Conservation (phyloP, 2,797 vertebrate genomes). For the Cyprinella venusta region DNA sequence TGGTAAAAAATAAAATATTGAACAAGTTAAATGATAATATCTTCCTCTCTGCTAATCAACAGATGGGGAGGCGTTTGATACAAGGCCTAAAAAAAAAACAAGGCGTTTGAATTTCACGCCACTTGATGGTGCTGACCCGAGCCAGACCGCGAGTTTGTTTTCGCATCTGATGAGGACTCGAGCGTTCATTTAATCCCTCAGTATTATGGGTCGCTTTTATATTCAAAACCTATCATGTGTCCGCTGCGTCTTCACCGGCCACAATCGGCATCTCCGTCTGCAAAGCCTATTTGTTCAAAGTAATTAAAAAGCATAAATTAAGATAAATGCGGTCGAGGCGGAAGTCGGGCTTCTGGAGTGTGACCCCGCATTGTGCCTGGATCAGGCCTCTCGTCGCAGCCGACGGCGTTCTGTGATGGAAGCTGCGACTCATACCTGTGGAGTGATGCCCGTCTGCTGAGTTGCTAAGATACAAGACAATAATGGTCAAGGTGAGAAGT, state of each 20-base stretch:
- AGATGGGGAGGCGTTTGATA: background rate
- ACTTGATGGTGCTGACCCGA: conserved; percentile 18
- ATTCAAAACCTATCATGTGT: conserved; percentile 43
- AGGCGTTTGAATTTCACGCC: conserved; percentile 39
- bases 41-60: conserved; percentile 40
- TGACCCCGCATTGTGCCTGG: conserved; percentile 57
- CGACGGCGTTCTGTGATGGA: conserved; percentile 29
- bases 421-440: conserved; percentile 61
- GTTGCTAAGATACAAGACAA: conserved; percentile 68
- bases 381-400: conserved; percentile 42
- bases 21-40: conserved; percentile 54
- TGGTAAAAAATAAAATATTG: conserved; percentile 50
- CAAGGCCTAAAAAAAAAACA: background rate
- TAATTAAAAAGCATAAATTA: conserved; percentile 66
- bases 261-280: conserved; percentile 48
- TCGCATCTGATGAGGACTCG: conserved; percentile 44
- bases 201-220: conserved; percentile 30
- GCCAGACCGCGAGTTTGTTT: conserved; percentile 28
- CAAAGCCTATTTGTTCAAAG: conserved; percentile 62
- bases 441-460: conserved; percentile 61
- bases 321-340: conserved; percentile 55
- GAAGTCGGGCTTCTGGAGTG: conserved; percentile 41
- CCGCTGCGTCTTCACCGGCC: conserved; percentile 1
- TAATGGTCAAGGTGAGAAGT: conserved; percentile 51
- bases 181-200: conserved; percentile 39